Evolutionary conservation across 2,888 invertebrate genomes (phyloP).

Genomic region (Eupithecia inturbata): DNA sequence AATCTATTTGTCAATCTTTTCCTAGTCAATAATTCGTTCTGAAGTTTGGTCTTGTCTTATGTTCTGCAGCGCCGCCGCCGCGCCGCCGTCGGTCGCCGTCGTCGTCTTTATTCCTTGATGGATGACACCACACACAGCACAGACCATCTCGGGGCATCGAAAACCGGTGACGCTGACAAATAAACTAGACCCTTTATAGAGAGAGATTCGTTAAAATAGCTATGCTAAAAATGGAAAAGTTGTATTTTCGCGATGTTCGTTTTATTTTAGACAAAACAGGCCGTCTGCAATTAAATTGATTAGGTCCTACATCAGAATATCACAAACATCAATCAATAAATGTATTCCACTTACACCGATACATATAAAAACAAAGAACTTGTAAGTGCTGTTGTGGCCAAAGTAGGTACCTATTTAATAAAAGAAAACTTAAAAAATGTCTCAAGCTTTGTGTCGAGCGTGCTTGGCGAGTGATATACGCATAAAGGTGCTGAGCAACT

Average conservation of each 20-base stretch:
- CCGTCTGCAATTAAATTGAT: not conserved
- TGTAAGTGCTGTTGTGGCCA: not conserved
- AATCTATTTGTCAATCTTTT: not conserved
- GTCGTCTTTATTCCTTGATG: too few relatives aligned
- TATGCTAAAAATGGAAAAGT: not conserved
- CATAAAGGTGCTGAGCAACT: slow-evolving; percentile 16
- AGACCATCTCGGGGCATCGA: too few relatives aligned
- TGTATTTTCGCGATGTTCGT: not conserved
- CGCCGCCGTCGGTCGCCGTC: too few relatives aligned
- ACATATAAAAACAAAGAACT: not conserved
- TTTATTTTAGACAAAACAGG: not conserved
- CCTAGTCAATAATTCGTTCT: not conserved
- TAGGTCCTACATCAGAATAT: not conserved
- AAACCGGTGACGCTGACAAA: not conserved
- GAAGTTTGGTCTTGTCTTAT: not conserved
- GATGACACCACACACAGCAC: too few relatives aligned
- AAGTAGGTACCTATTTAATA: too few relatives aligned
- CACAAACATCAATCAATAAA: not conserved
- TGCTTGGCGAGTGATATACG: slow-evolving; percentile 20
- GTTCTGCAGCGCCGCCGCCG: not conserved
- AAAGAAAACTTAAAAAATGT: not conserved
- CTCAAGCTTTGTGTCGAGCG: slow-evolving; percentile 14
- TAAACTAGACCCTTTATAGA: not conserved
- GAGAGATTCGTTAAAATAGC: not conserved
- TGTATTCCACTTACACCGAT: not conserved